Percentiles rank a stretch among this genome's conserved stretches.
Conservation (phyloP, 2,888 invertebrate species). For the Cerceris rybyensis region DNA sequence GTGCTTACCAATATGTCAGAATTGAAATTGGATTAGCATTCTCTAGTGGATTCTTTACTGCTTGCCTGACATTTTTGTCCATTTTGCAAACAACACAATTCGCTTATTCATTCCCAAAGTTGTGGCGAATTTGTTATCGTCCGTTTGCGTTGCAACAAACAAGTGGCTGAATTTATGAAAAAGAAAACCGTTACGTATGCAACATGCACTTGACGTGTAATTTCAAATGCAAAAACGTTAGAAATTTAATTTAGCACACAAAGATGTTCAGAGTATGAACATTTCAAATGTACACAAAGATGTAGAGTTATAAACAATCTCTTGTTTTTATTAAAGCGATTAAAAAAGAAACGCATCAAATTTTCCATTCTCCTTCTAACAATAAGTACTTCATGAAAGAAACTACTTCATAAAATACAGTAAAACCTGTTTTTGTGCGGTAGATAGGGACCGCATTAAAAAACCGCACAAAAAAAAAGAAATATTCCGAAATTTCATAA, state of each 20-base stretch:
- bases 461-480: too few species aligned
- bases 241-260: too few species aligned
- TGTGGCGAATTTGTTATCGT: not conserved
- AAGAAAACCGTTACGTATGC: not conserved
- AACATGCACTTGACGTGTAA: too few species aligned
- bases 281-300: too few species aligned
- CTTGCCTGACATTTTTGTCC: constrained; percentile 83
- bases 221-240: too few species aligned
- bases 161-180: not conserved
- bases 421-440: too few species aligned
- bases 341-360: not conserved
- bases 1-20: constrained; percentile 87
- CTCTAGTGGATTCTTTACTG: constrained; percentile 85
- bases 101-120: constrained; percentile 9
- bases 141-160: not conserved
- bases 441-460: too few species aligned
- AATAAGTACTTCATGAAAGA: too few species aligned
- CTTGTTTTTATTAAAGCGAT: not conserved
- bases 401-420: too few species aligned
- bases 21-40: constrained; percentile 86
- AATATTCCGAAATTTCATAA: too few species aligned
- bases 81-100: constrained; percentile 61
- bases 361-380: too few species aligned
- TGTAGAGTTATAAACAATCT: not conserved
- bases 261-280: too few species aligned